Evolutionary conservation across 2,113 vertebrate species (phyloP), one percentile per base, ranked within the genome.

Genomic region (Stegastes partitus): DNA sequence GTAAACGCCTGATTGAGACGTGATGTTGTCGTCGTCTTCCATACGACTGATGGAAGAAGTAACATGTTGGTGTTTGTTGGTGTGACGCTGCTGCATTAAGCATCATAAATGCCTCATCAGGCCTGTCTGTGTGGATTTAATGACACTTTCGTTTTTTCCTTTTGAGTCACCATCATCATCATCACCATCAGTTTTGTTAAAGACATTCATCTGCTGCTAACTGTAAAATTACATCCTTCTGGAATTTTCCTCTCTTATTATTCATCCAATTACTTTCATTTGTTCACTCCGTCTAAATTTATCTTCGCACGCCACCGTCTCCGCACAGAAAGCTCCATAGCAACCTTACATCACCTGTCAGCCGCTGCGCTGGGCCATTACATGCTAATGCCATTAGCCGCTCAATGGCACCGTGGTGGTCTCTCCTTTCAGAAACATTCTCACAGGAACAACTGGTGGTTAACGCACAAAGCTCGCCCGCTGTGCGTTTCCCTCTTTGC

Each of bases 361-460:
- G 55, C 76, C 56, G 50, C 31, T 68, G 34, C 31, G 37, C 61
- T 34, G 0, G 68, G 65, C 78, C 31, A 39, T 82, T 89, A 67
- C 77, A 10, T 34, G 14, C 45, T 34, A 82, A 70, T 66, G 70
- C 57, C 63, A 65, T 88, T 75, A 84, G 50, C 66, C 28, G 39
- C 55, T 73, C 88, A 79, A 51, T 28, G 54, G 84, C 84, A 15
- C 85, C 9, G 70, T n/a, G 74, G 86, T 86, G 83, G 81, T 83
- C 83, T 57, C 2, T 10, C 73, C 56, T 86, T 89, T 83, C 62
- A 87, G 0, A 12, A 61, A 4, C 72, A 2, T 45, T 59, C 71
- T 74, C 54, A 42, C 23, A 49, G 62, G 26, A 85, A 79, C 63
- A 61, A 77, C 67, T 75, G 79, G 76, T 51, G 79, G 28, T 74